phyloP scores from a whole-genome alignment of 2,797 vertebrate species.

The Lepus oiostolus region DNA sequence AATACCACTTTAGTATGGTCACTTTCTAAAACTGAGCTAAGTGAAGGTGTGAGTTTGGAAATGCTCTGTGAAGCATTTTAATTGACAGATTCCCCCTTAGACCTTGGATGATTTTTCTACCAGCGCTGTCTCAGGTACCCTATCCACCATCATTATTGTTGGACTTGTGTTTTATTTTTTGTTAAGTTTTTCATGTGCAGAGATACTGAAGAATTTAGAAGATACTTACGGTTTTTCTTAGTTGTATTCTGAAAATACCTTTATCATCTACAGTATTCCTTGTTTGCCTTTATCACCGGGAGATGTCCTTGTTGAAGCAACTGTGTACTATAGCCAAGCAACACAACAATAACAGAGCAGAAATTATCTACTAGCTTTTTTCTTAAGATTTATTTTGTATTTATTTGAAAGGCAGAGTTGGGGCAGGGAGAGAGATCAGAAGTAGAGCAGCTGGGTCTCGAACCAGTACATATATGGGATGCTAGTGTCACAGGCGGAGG shows the following conservation, averaged over 20 bases:
- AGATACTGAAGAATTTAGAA: constrained; percentile 38
- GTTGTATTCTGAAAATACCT: constrained; percentile 45
- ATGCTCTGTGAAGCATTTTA: neutral
- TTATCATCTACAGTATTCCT: neutral
- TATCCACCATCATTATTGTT: neutral
- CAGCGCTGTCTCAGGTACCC: neutral
- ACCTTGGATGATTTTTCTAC: neutral
- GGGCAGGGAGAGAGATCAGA: too few species aligned
- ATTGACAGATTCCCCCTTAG: neutral
- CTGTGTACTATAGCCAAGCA: neutral
- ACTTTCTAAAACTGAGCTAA: neutral
- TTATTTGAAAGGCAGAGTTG: too few species aligned
- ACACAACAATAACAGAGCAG: neutral
- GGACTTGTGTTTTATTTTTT: neutral
- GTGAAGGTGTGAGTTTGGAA: neutral
- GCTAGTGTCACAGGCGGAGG: too few species aligned
- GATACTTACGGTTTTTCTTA: neutral
- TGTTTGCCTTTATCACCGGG: neutral
- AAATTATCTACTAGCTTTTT: neutral
- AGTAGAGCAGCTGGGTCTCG: too few species aligned
- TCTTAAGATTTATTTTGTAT: too few species aligned
- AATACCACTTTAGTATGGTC: neutral
- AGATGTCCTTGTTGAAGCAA: neutral
- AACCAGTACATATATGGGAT: too few species aligned
- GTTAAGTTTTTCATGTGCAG: neutral